These are phyloP conservation scores for Drosophila limbata DNA, from an alignment of 2,888 invertebrate species.

Conservation along the genomic window DNA sequence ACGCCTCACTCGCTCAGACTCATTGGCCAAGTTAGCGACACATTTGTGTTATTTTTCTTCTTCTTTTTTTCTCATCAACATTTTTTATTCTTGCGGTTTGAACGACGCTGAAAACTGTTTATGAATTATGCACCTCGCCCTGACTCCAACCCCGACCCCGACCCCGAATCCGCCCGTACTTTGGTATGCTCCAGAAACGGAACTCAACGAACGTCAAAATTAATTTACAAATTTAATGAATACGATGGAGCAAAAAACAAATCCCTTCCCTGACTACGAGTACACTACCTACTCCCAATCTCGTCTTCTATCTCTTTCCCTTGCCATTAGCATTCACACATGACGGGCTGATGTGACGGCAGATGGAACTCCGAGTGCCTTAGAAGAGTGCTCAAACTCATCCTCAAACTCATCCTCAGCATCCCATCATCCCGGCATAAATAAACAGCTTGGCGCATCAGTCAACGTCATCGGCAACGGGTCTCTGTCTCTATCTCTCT, in stretches of 20 bases:
- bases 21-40: constrained; percentile 26
- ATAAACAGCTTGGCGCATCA: constrained; percentile 62
- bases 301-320: not conserved
- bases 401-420: constrained; percentile 12
- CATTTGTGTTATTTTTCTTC: constrained; percentile 14
- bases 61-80: constrained; percentile 28
- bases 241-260: constrained; percentile 35
- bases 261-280: constrained; percentile 8
- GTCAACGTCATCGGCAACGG: constrained; percentile 65
- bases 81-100: constrained; percentile 27
- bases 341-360: constrained; percentile 29
- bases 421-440: constrained; percentile 46
- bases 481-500: not conserved
- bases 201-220: constrained; percentile 75
- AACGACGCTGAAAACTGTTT: constrained; percentile 45
- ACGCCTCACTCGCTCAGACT: constrained; percentile 1
- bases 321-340: constrained; percentile 51
- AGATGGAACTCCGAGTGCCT: constrained; percentile 8
- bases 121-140: constrained; percentile 57
- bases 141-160: not conserved
- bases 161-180: constrained; percentile 19
- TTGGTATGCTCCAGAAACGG: constrained; percentile 59
- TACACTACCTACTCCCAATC: not conserved
- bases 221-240: constrained; percentile 79
- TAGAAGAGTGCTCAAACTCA: constrained; percentile 8